Evolutionary conservation across 2,797 vertebrate genomes (phyloP), one percentile per base, ranked within the genome.

Genomic region (Fistularia tabacaria): DNA sequence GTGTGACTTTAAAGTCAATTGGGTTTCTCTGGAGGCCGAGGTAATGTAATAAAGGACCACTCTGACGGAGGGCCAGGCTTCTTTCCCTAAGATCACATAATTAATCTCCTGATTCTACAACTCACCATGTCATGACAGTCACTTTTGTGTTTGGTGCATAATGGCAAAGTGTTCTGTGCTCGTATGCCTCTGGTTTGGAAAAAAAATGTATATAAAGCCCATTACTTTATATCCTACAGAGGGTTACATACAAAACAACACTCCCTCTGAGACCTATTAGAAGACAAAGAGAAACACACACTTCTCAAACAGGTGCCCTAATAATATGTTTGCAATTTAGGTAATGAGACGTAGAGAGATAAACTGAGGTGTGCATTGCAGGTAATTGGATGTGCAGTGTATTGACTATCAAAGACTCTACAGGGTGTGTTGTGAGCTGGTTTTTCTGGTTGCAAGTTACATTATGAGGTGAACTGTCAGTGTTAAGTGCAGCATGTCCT

Each of bases 301-400:
- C 79, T 74, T 84, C 80, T 84, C 83, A 92, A 88, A 88, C 79
- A 84, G 85, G 87, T 87, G 83, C 73, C 86, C 85, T 92, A 91
- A 95, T 97, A 95, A 95, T 94, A 94, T 94, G 93, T 94, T 85
- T 84, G 92, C 94, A 94, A 95, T 98, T 95, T 95, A 95, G 94
- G 92, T 97, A 96, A 96, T 95, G 94, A 94, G 93, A 93, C 88
- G 93, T 90, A 92, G 93, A 92, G 94, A 96, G 94, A 95, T 95
- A 94, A 95, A 95, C 92, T 91, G 89, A 94, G 94, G 92, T 93
- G 94, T 92, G 93, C 92, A 91, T 95, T 93, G 91, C 93, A 94
- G 93, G 92, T 97, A 97, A 97, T 97, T 95, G 93, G 93, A 92
- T 90, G 91, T 91, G 74, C 85, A 79, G 86, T 84, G 84, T 87